Conservation (phyloP, 1,140 invertebrate genomes). For the Drosophila baimaii region DNA sequence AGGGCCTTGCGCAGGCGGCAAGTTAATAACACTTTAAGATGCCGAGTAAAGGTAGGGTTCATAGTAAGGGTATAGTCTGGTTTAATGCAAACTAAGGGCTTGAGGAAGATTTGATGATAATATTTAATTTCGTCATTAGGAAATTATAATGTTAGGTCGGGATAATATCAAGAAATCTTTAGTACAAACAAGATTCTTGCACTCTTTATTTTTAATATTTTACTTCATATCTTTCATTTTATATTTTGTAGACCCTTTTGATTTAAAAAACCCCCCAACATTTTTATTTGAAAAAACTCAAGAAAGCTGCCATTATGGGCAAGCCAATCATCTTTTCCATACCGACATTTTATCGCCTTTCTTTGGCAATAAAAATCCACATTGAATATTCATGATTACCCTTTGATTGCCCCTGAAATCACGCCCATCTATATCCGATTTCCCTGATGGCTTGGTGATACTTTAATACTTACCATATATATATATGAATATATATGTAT, state of each 20-base stretch:
- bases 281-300: background rate
- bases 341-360: background rate
- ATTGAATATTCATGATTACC: slow-evolving; percentile 26
- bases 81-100: background rate
- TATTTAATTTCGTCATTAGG: background rate
- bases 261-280: background rate
- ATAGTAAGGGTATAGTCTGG: background rate
- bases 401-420: slow-evolving; percentile 28
- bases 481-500: too few species aligned
- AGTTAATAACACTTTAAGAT: slow-evolving; percentile 14
- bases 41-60: background rate
- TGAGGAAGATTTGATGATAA: background rate
- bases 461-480: too few species aligned
- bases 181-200: too few species aligned
- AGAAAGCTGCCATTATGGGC: too few species aligned
- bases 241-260: too few species aligned
- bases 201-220: too few species aligned
- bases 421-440: slow-evolving; percentile 15
- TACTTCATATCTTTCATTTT: background rate
- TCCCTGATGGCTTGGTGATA: background rate
- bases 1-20: background rate
- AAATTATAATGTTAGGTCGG: background rate
- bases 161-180: background rate
- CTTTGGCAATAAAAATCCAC: slow-evolving; percentile 12
- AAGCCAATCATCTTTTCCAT: background rate